A percentile compares a stretch with the other conserved stretches of the same genome.
Conservation (phyloP, 2,888 invertebrate species). For the Xestia ashworthii region DNA sequence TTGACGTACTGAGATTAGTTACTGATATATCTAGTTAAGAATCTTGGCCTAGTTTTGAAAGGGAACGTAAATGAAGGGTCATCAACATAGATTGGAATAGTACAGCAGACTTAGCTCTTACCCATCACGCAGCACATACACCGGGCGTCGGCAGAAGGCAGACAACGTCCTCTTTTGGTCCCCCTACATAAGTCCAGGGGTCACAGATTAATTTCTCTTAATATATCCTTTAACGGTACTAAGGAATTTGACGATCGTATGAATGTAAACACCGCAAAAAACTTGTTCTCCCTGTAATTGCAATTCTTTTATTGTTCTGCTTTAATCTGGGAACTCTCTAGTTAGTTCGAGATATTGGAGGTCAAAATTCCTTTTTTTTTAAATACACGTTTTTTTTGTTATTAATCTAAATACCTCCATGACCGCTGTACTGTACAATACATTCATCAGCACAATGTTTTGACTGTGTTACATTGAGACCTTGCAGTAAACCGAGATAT, state of each 20-base stretch:
- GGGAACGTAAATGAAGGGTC: background rate
- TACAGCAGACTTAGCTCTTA: background rate
- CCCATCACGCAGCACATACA: too few relatives aligned
- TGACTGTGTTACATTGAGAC: background rate
- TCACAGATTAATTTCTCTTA: too few relatives aligned
- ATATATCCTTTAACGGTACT: too few relatives aligned
- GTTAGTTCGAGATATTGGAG: too few relatives aligned
- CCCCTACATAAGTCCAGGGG: too few relatives aligned
- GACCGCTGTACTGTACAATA: background rate
- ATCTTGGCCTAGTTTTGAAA: background rate
- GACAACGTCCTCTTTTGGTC: too few relatives aligned
- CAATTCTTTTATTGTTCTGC: background rate
- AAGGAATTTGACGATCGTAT: too few relatives aligned
- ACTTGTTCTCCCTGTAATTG: too few relatives aligned
- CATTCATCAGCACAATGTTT: background rate
- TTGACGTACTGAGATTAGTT: constrained; percentile 19
- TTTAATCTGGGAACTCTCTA: too few relatives aligned
- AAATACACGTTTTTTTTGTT: background rate
- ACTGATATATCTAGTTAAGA: constrained; percentile 30
- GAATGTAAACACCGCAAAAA: too few relatives aligned
- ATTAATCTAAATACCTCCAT: background rate
- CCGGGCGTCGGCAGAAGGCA: too few relatives aligned
- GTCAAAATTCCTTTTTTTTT: too few relatives aligned
- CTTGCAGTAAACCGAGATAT: background rate
- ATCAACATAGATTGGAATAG: background rate